A percentile compares a stretch with the other conserved stretches of the same genome.
Conservation (phyloP, 1,140 invertebrate genomes). For the Drosophila baimaii region DNA sequence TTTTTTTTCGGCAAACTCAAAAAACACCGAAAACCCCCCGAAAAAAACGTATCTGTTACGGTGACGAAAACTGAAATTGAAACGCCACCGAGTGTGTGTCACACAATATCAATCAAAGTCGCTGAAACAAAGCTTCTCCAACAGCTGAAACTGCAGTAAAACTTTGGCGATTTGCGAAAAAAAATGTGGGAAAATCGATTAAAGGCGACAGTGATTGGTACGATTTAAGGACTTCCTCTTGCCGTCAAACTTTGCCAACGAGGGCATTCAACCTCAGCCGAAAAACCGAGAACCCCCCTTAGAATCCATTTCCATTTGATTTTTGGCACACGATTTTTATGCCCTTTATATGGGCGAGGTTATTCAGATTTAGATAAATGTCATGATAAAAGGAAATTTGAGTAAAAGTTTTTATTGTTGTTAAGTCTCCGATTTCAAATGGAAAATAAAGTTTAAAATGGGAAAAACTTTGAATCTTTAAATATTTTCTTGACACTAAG, state of each 20-base stretch:
- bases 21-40: slow-evolving; percentile 18
- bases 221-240: slow-evolving; percentile 56
- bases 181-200: slow-evolving; percentile 76
- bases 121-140: slow-evolving; percentile 36
- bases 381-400: too few relatives aligned
- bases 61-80: slow-evolving; percentile 57
- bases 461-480: background rate
- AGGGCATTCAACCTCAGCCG: slow-evolving; percentile 30
- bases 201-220: slow-evolving; percentile 54
- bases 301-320: slow-evolving; percentile 19
- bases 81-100: slow-evolving; percentile 38
- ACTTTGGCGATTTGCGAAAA: slow-evolving; percentile 53
- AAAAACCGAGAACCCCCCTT: background rate
- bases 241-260: slow-evolving; percentile 35
- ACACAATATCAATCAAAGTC: slow-evolving; percentile 76
- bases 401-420: background rate
- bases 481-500: background rate
- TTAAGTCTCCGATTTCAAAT: background rate
- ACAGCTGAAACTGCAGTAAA: slow-evolving; percentile 44
- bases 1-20: slow-evolving; percentile 23
- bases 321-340: slow-evolving; percentile 4
- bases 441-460: background rate
- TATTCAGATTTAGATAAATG: slow-evolving; percentile 1
- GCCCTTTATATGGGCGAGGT: background rate
- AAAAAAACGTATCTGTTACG: slow-evolving; percentile 18